Base-by-base conservation (phyloP, 2,113 vertebrate species). In the Forbesichthys agassizii region DNA sequence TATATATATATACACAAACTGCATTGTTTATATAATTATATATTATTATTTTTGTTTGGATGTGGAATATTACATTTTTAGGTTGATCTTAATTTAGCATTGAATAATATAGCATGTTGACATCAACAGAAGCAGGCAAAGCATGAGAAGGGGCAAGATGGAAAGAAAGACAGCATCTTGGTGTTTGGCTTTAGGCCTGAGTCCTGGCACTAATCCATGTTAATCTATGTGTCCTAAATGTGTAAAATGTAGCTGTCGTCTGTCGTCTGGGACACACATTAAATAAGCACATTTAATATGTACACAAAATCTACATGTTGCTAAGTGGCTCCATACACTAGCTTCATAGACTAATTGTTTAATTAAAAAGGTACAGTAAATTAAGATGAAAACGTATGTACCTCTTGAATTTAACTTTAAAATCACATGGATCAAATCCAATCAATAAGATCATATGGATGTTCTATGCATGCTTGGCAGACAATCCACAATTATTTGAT, bases 151-250 rank as follows among this genome's bases (percentile, higher is more conserved):
- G 55, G 48, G 52, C 11, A 52, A 70, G 53, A 75, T 62, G 66
- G 73, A 67, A 61, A 77, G 54, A 74, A 78, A 78, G 69, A 76
- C 53, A 80, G 84, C 79, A 84, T 86, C 81, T 84, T 71, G 64
- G 60, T 72, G 72, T 72, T 89, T 88, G 78, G 89, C 75, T 51
- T 53, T 52, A 59, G 74, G 86, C 84, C 83, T 77, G 81, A 78
- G 78, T 79, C 79, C 85, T 92, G 88, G 84, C 81, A 61, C 78
- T 92, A 89, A 88, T 90, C 90, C 89, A 88, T 76, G 84, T 88
- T 91, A 90, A 91, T 92, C 89, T 90, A 86, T 79, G 85, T 89
- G 87, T 86, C 84, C 89, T 90, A 89, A 88, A 86, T 84, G 87
- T 80, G 77, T 72, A 66, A 88, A 84, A 86, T 81, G 84, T 88